Evolutionary conservation across 2,888 invertebrate genomes (phyloP).

Genomic region (Lasius platythorax): DNA sequence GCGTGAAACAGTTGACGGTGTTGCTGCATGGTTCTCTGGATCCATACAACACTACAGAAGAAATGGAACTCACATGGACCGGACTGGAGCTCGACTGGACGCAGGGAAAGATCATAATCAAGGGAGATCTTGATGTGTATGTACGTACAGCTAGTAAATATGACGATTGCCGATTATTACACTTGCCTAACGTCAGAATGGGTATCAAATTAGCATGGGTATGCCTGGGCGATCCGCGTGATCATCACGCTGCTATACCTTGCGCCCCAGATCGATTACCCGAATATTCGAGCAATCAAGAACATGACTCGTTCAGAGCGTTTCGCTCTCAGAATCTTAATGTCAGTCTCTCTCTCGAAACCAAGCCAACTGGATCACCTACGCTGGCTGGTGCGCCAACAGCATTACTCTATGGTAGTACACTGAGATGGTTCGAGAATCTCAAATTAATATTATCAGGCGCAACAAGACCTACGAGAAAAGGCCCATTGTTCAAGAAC

Average conservation of each 20-base stretch:
- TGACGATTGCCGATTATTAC: conserved; percentile 97
- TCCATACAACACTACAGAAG: conserved; percentile 99
- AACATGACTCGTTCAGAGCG: conserved; percentile 97
- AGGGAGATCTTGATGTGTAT: conserved; percentile 97
- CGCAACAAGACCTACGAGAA: conserved; percentile 96
- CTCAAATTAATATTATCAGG: conserved; percentile 96
- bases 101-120: conserved; percentile 96
- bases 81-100: conserved; percentile 98
- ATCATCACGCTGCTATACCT: conserved; percentile 97
- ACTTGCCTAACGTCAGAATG: conserved; percentile 95
- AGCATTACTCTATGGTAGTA: conserved; percentile 96
- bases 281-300: conserved; percentile 98
- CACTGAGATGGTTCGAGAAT: conserved; percentile 98
- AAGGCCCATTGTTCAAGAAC: conserved; percentile 96
- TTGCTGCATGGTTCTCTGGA: conserved; percentile 98
- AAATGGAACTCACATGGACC: conserved; percentile 99
- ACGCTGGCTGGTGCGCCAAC: conserved; percentile 88
- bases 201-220: conserved; percentile 95
- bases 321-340: conserved; percentile 96
- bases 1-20: conserved; percentile 95
- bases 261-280: conserved; percentile 98
- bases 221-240: conserved; percentile 96
- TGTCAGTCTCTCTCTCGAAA: conserved; percentile 92
- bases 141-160: conserved; percentile 99
- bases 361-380: conserved; percentile 87